phyloP scores from a whole-genome alignment of 64 coral and sea anemone species.

The Porites australiensis region DNA sequence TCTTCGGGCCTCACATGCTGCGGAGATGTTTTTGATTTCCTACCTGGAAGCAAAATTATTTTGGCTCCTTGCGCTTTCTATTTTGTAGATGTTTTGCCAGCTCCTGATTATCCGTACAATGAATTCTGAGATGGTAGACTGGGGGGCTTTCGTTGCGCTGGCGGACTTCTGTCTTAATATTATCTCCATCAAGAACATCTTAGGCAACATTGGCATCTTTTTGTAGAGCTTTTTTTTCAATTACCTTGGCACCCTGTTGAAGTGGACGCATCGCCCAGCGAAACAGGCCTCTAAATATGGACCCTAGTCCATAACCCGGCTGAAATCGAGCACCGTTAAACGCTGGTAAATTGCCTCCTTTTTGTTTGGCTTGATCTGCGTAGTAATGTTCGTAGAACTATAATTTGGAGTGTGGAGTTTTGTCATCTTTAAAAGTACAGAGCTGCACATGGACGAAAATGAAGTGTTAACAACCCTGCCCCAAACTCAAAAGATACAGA shows the following conservation, averaged over 20 bases:
- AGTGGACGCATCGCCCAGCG: not conserved
- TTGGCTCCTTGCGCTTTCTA: no score
- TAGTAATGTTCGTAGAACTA: not conserved
- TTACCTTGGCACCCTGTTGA: not conserved
- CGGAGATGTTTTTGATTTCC: not conserved
- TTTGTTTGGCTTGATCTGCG: not conserved
- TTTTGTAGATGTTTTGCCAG: not conserved
- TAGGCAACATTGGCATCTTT: not conserved
- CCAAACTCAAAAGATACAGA: conserved; percentile 32
- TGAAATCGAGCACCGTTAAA: not conserved
- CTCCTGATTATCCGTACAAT: not conserved
- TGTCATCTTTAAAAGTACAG: not conserved
- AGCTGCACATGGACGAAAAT: conserved; percentile 6
- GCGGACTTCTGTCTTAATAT: no score
- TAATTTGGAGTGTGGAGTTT: not conserved
- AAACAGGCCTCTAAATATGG: not conserved
- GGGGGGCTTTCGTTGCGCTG: no score
- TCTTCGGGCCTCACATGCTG: no score
- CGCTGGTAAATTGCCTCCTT: not conserved
- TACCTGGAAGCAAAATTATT: not conserved
- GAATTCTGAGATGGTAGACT: not conserved
- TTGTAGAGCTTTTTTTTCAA: not conserved
- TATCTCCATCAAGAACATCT: not conserved
- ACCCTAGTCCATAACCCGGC: not conserved
- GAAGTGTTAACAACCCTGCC: conserved; percentile 21